Evolutionary conservation across 2,113 vertebrate species (phyloP), one percentile per base, ranked within the genome.

Genomic region (Rhagologus leucostigma): DNA sequence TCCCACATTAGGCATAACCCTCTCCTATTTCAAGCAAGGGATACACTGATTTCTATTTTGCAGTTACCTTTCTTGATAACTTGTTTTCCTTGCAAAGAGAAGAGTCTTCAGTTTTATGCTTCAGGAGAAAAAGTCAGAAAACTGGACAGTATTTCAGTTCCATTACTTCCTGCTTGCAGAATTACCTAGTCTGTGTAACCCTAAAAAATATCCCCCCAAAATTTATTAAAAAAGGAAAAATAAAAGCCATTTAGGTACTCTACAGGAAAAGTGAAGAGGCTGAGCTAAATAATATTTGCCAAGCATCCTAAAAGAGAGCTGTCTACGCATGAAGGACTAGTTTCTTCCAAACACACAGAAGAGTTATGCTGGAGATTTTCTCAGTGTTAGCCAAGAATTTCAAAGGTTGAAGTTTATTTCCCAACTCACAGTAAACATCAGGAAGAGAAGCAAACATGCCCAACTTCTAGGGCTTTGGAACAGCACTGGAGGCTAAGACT

Each of bases 401-500:
- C 77, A 50, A 64, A 80, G 13, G 15, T 33, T 76, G 18, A 71
- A 21, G 7, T 35, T 86, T 53, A 47, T 62, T 74, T 29, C 26
- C 33, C 60, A 35, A 9, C 7, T 63, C 30, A 50, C 8, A 59
- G 24, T 29, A 86, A 86, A 80, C 59, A 69, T 6, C 14, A 82
- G 12, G 9, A 56, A 55, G 7, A 59, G 11, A 60, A 57, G 27
- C 8, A 76, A 76, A 10, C 7, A 29, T 0, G 6, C 7, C 7
- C 1, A 1, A 9, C 26, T 85, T 60, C 19, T 13, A 33, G 2
- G 11, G 9, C 12, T 90, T 30, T 1, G 1, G 30, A 69, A 35
- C 29, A 71, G 52, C 22, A 76, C 8, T 1, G 2, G 21, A 65
- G 8, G 23, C 16, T 50, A 35, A 44, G 21, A 39, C 19, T 24